phyloP scores from a whole-genome alignment of 2,888 invertebrate genomes.

The Cosmorhoe ocellata region DNA sequence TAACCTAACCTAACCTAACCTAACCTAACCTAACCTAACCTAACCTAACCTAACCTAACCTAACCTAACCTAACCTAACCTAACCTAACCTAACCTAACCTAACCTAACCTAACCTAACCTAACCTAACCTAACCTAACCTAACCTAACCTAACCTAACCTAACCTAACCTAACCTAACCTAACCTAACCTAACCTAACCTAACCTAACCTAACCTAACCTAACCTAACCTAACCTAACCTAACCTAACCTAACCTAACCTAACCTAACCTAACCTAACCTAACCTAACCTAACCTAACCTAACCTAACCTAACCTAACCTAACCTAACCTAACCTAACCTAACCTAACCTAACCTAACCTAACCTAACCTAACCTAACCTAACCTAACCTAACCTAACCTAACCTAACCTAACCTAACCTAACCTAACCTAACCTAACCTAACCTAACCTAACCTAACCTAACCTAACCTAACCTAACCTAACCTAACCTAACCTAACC shows the following conservation, averaged over 20 bases:
- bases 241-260: constrained; percentile 9
- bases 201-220: constrained; percentile 9
- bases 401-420: constrained; percentile 8
- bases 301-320: constrained; percentile 8
- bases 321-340: constrained; percentile 8
- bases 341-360: constrained; percentile 8
- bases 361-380: constrained; percentile 8
- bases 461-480: too few species aligned
- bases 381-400: constrained; percentile 8
- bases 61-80: constrained; percentile 9
- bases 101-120: constrained; percentile 9
- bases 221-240: constrained; percentile 9
- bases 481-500: too few species aligned
- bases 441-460: too few species aligned
- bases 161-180: constrained; percentile 9
- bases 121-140: constrained; percentile 9
- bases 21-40: constrained; percentile 9
- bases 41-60: constrained; percentile 9
- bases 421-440: too few species aligned
- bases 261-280: constrained; percentile 9
- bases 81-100: constrained; percentile 9
- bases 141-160: constrained; percentile 9
- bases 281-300: constrained; percentile 8
- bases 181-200: constrained; percentile 9
- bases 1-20: constrained; percentile 9